phyloP scores from a whole-genome alignment of 2,797 vertebrate species.

The Glossophaga mutica region DNA sequence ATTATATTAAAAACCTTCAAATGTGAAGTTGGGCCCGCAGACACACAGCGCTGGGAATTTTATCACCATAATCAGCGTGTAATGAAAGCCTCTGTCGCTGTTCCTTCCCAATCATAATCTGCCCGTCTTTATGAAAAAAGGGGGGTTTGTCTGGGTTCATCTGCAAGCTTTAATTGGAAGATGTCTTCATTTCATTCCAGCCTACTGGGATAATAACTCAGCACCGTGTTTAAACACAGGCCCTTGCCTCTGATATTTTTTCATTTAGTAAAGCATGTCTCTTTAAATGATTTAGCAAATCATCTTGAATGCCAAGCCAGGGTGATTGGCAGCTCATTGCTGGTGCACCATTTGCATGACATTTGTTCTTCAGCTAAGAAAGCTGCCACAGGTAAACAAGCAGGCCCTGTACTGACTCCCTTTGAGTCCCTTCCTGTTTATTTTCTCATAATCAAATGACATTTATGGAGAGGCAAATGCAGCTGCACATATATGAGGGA shows the following conservation, averaged over 20 bases:
- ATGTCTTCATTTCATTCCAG: conserved; percentile 92
- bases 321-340: conserved; percentile 97
- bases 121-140: conserved; percentile 91
- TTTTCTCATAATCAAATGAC: conserved; percentile 93
- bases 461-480: conserved; percentile 89
- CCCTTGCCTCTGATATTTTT: conserved; percentile 94
- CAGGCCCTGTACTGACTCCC: conserved; percentile 86
- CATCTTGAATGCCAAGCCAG: conserved; percentile 94
- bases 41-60: conserved; percentile 95
- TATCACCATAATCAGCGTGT: conserved; percentile 99
- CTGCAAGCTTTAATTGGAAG: conserved; percentile 93
- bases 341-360: conserved; percentile 98
- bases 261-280: conserved; percentile 98
- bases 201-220: conserved; percentile 91
- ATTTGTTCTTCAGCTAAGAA: conserved; percentile 93
- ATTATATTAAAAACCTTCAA: conserved; percentile 96
- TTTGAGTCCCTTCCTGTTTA: conserved; percentile 89
- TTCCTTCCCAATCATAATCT: conserved; percentile 91
- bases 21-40: conserved; percentile 92
- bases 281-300: conserved; percentile 96
- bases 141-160: conserved; percentile 90
- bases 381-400: conserved; percentile 90
- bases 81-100: conserved; percentile 91
- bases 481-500: conserved; percentile 88
- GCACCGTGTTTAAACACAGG: conserved; percentile 93